Base-by-base conservation (phyloP, 2,113 vertebrate genomes). In the Pithys albifrons region DNA sequence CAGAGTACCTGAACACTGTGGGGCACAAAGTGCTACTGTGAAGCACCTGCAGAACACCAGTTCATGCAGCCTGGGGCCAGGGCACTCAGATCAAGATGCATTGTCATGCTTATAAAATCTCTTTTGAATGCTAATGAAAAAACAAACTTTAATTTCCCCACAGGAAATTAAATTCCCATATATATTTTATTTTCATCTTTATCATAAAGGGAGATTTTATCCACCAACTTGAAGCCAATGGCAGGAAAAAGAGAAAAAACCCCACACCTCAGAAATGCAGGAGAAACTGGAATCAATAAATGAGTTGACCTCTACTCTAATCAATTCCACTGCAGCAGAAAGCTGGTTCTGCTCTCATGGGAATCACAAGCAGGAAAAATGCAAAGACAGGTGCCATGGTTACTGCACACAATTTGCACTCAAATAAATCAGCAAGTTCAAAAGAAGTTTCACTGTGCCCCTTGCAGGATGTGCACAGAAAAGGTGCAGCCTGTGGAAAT, bases 361-460 rank as follows among this genome's bases (percentile, higher is more conserved):
- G 45, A 78, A 70, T 48, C 46, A 39, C 20, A 71, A 43, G 33
- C 8, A 71, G 39, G 43, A 91, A 71, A 78, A 78, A 57, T 6
- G 23, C 12, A 55, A 57, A 51, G 12, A n/a, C 14, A 31, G 0
- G 3, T 54, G 37, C 43, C 0, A 0, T 25, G n/a, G 33, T 65
- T 62, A 62, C 1, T 74, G 37, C n/a, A 71, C 8, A 43, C 17
- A 54, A 35, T 22, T 82, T 57, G 55, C 37, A 52, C n/a, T 29
- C 57, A 93, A 90, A 76, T n/a, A 66, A 82, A 95, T 45, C 7
- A 62, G 2, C 6, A 45, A 43, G n/a, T 57, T 66, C 48, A 31
- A 65, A 81, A 31, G 24, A n/a, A 88, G 22, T 31, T 77, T 37
- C 46, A 48, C n/a, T 45, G 0, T 14, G 45, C 29, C 55, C 54